Conservation (phyloP, 2,888 invertebrate genomes). For the Epinotia brunnichana region DNA sequence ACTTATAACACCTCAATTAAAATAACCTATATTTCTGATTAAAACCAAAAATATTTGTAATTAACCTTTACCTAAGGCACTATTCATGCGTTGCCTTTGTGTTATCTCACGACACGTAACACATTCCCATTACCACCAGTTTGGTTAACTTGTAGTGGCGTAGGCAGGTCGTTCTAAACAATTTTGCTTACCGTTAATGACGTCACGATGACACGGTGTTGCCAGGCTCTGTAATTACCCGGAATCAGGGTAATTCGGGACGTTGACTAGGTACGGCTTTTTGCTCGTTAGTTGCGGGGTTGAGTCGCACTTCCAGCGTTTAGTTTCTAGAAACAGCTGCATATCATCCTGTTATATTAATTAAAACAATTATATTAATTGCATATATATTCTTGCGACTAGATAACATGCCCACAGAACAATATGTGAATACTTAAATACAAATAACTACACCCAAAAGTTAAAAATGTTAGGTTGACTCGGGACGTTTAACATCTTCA, state of each 20-base stretch:
- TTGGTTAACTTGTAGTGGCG: not conserved
- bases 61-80: not conserved
- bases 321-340: constrained; percentile 17
- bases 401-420: too few relatives aligned
- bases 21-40: too few relatives aligned
- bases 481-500: too few relatives aligned
- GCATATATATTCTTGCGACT: too few relatives aligned
- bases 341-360: too few relatives aligned
- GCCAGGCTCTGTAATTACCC: constrained; percentile 77
- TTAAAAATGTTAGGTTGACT: too few relatives aligned
- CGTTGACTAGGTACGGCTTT: constrained; percentile 69
- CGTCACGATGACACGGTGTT: constrained; percentile 80
- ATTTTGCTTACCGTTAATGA: constrained; percentile 78
- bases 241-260: constrained; percentile 78
- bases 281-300: constrained; percentile 71
- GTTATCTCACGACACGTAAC: not conserved
- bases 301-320: constrained; percentile 47
- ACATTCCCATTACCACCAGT: not conserved
- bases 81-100: not conserved
- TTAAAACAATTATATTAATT: too few relatives aligned
- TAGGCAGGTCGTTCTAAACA: constrained; percentile 51
- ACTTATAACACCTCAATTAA: too few relatives aligned
- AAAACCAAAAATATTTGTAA: too few relatives aligned
- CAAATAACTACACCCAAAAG: too few relatives aligned
- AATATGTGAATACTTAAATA: too few relatives aligned